Evolutionary conservation across 2,888 invertebrate genomes (phyloP), one percentile per base, ranked within the genome.

Genomic region (Tromatobia lineatoria): DNA sequence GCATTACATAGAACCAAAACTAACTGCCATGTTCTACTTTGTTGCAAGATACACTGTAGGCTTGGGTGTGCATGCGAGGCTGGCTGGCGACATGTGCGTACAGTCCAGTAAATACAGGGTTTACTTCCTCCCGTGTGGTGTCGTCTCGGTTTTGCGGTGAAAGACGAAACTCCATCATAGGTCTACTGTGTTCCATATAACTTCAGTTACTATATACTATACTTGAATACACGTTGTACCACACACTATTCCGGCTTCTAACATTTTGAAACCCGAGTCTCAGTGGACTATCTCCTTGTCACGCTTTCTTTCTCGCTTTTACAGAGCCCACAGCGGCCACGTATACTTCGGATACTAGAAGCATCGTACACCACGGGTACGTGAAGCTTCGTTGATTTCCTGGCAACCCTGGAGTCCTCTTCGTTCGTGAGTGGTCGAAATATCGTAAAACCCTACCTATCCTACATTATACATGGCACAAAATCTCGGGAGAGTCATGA

Each of bases 111-210:
- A 71, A 75, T 71, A 50, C 25, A 67, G 66, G 57, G 71, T 71
- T 82, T 71, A 71, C 71, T 76, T 76, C 66, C 47, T 71, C 71
- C 20, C 47, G 59, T 52, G 74, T 18, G 70, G 61, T 74, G 76
- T 71, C 54, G 71, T 71, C 71, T 73, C 77, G 66, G 82, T 77
- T 77, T 82, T 82, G 77, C 71, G 77, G 82, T 82, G 77, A 77
- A 82, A 82, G 77, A 82, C 64, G 67, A 82, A 77, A 77, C 82
- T 77, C 59, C 50, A 13, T 57, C 64, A 38, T 71, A 29, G 47
- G 71, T 82, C 38, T 20, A 59, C 23, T 57, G 10, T 20, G 57
- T 73, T 73, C 23, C 47, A 42, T 70, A 71, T 50, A 67, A 59
- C 10, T 29, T 8, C 0, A 29, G 7, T 34, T 50, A 57, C 52